phyloP scores from a whole-genome alignment of 2,797 vertebrate species.

The Arrhamphus sclerolepis region DNA sequence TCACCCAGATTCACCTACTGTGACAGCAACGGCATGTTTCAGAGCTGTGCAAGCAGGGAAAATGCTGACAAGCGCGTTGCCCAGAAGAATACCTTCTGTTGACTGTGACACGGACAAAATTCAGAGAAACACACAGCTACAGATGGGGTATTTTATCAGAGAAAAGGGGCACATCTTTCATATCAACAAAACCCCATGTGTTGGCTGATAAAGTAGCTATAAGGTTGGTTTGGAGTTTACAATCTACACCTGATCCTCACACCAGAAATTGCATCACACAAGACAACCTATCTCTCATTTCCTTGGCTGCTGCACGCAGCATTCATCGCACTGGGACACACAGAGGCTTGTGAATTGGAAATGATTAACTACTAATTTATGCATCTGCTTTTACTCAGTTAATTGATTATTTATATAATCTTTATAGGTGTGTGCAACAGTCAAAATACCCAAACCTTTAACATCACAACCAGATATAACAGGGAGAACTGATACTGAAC shows the following conservation, averaged over 20 bases:
- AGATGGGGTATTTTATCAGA: conserved; percentile 46
- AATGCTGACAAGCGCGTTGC: conserved; percentile 35
- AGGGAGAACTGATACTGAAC: no score
- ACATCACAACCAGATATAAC: no score
- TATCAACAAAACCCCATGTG: conserved; percentile 28
- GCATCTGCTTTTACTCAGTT: not conserved
- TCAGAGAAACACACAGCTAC: conserved; percentile 18
- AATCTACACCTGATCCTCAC: conserved; percentile 60
- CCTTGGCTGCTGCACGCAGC: not conserved
- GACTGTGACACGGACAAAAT: conserved; percentile 34
- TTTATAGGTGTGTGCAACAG: no score
- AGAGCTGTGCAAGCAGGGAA: conserved; percentile 43
- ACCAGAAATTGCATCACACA: conserved; percentile 36
- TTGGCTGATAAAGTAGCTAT: conserved; percentile 7
- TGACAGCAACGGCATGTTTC: conserved; percentile 38
- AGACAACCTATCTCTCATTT: conserved; percentile 26
- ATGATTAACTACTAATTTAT: not conserved
- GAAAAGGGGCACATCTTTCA: conserved; percentile 36
- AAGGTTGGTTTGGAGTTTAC: conserved; percentile 26
- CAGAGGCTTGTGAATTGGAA: not conserved
- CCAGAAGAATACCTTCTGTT: conserved; percentile 47
- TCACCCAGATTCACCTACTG: conserved; percentile 8
- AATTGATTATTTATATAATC: no score
- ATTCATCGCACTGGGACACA: not conserved
- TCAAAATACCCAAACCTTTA: no score